Evolutionary conservation across 2,797 vertebrate genomes (phyloP).

Genomic region (Rhabdomys pumilio): DNA sequence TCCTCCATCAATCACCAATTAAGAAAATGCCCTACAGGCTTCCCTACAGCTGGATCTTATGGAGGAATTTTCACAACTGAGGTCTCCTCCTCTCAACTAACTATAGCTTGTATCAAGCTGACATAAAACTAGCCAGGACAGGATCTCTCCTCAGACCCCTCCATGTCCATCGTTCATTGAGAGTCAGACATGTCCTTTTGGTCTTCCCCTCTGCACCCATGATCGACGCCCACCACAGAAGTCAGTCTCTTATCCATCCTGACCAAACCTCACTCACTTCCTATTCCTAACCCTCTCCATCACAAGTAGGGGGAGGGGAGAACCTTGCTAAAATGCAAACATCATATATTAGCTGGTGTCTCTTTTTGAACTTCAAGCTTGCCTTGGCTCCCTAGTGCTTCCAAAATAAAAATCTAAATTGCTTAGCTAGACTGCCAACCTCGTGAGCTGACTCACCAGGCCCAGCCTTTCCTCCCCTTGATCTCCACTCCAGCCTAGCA

Average conservation of each 20-base stretch:
- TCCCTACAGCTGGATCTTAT: background rate
- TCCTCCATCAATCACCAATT: background rate
- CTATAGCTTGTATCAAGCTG: background rate
- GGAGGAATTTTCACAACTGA: background rate
- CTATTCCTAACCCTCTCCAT: background rate
- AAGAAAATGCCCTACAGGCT: background rate
- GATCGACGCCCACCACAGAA: fast-evolving
- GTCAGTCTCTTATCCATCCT: fast-evolving
- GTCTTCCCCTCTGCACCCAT: background rate
- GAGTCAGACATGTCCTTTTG: background rate
- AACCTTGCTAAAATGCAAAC: background rate
- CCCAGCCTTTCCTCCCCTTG: background rate
- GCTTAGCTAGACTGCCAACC: conserved; percentile 35
- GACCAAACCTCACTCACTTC: background rate
- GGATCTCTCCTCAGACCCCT: background rate
- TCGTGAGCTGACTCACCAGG: background rate
- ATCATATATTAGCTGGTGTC: background rate
- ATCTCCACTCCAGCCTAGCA: background rate
- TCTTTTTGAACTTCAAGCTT: background rate
- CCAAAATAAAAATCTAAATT: conserved; percentile 36
- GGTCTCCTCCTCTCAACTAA: too few relatives aligned
- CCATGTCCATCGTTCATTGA: background rate
- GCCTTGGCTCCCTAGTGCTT: background rate
- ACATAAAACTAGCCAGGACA: background rate
- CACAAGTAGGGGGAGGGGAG: background rate